phyloP scores from a whole-genome alignment of 1,140 invertebrate species.

The Sesamia nonagrioides region DNA sequence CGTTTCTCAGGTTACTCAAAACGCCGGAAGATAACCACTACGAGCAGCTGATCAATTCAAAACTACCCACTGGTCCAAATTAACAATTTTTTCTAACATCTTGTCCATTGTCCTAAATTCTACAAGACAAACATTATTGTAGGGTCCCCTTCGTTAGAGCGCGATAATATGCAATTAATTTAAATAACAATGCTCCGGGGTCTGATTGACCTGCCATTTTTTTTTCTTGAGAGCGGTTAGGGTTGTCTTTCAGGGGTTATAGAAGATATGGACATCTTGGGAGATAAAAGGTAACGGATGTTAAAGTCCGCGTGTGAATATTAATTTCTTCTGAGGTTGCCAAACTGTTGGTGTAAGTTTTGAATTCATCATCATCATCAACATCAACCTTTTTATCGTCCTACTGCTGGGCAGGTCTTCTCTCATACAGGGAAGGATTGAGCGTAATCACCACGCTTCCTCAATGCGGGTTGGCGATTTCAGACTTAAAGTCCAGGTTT shows the following conservation, averaged over 20 bases:
- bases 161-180: constrained; percentile 66
- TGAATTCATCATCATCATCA: too few relatives aligned
- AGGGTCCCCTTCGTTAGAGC: constrained; percentile 52
- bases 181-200: constrained; percentile 67
- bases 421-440: too few relatives aligned
- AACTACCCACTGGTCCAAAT: constrained; percentile 22
- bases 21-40: background rate
- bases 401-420: too few relatives aligned
- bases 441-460: too few relatives aligned
- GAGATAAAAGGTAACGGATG: constrained; percentile 38
- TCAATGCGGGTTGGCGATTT: too few relatives aligned
- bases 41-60: constrained; percentile 6
- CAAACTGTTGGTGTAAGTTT: background rate
- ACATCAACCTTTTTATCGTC: too few relatives aligned
- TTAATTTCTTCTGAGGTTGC: background rate
- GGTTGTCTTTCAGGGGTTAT: constrained; percentile 52
- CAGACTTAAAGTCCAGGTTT: too few relatives aligned
- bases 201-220: constrained; percentile 55
- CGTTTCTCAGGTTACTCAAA: constrained; percentile 10
- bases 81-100: constrained; percentile 11
- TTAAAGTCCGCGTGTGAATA: background rate
- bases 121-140: constrained; percentile 67
- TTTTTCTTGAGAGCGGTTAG: constrained; percentile 57
- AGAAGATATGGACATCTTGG: constrained; percentile 18
- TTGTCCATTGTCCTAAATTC: constrained; percentile 57